phyloP scores from a whole-genome alignment of 2,888 invertebrate genomes.

The Microplitis deprimator region DNA sequence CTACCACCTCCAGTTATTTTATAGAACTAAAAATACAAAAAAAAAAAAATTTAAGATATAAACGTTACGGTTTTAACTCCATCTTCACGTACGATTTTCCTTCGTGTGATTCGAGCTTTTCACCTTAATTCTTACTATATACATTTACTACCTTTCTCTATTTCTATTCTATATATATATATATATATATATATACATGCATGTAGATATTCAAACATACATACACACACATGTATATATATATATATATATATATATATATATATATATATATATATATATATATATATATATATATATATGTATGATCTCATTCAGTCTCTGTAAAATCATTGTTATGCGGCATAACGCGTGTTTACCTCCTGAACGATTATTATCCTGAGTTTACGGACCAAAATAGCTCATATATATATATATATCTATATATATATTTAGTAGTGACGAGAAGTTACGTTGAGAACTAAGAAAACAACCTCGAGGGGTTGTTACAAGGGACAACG shows the following conservation, averaged over 20 bases:
- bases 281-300: not conserved
- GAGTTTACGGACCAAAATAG: conserved; percentile 35
- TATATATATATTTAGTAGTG: not conserved
- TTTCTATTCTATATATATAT: not conserved
- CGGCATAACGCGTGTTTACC: conserved; percentile 27
- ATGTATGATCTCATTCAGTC: not conserved
- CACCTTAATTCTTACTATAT: not conserved
- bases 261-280: not conserved
- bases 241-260: not conserved
- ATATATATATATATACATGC: not conserved
- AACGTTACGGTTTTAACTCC: not conserved
- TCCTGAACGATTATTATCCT: conserved; percentile 54
- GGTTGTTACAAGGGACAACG: conserved; percentile 10
- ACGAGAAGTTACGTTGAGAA: conserved; percentile 35
- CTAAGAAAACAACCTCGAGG: conserved; percentile 41
- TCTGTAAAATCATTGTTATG: conserved; percentile 43
- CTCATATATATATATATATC: not conserved
- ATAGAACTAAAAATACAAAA: not conserved
- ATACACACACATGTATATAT: not conserved
- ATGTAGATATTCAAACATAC: too few relatives aligned
- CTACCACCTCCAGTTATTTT: not conserved
- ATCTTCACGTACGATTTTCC: not conserved
- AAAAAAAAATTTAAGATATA: not conserved
- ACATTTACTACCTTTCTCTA: not conserved
- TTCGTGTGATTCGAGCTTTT: not conserved